Percentiles rank a stretch among this genome's conserved stretches.
Conservation (phyloP, 2,888 invertebrate species). For the Serrognathus titanus region DNA sequence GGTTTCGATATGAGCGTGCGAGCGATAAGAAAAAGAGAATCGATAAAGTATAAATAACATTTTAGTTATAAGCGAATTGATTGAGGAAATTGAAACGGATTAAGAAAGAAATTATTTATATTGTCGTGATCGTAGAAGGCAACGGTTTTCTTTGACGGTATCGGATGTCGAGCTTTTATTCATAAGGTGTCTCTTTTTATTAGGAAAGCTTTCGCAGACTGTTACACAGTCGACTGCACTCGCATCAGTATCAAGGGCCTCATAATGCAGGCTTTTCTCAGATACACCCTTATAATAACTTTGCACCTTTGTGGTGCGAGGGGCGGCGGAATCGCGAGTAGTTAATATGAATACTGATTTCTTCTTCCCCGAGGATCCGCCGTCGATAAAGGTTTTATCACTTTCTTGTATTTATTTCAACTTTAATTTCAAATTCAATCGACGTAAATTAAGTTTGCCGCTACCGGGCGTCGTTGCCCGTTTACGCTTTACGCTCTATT, state of each 20-base stretch:
- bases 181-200: slow-evolving; percentile 36
- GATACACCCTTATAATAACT: slow-evolving; percentile 49
- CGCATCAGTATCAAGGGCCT: slow-evolving; percentile 43
- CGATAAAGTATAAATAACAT: too few species aligned
- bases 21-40: too few species aligned
- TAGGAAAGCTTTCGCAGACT: slow-evolving; percentile 40
- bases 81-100: neutral
- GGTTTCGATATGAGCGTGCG: too few species aligned
- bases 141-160: slow-evolving; percentile 3
- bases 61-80: too few species aligned
- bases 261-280: slow-evolving; percentile 44
- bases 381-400: slow-evolving; percentile 38
- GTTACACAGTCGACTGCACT: slow-evolving; percentile 44
- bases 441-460: slow-evolving; percentile 21
- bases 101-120: slow-evolving; percentile 2
- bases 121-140: neutral
- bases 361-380: slow-evolving; percentile 32
- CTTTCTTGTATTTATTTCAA: slow-evolving; percentile 33
- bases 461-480: neutral
- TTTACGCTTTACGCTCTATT: neutral
- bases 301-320: slow-evolving; percentile 36
- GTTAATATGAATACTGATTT: slow-evolving; percentile 48
- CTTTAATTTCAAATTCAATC: slow-evolving; percentile 26
- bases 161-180: slow-evolving; percentile 20
- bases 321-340: slow-evolving; percentile 44